phyloP scores from a whole-genome alignment of 2,797 vertebrate species.

The Dryobates pubescens region DNA sequence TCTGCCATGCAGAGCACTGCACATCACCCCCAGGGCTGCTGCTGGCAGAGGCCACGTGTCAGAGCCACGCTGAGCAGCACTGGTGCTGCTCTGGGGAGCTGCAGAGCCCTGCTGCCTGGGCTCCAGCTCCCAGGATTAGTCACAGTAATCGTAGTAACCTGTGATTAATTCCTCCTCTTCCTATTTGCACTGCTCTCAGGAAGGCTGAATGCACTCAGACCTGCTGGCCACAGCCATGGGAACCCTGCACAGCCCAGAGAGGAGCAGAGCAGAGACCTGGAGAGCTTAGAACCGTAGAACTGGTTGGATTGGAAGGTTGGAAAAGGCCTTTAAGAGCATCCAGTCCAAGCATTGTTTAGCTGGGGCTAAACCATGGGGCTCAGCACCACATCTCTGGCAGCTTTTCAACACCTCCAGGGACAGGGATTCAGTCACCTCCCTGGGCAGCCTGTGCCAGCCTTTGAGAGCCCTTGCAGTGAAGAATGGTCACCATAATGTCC shows the following conservation, averaged over 20 bases:
- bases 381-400: too few species aligned
- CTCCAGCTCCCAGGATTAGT: not conserved
- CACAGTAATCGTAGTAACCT: not conserved
- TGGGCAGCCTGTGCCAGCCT: too few species aligned
- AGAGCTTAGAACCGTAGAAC: not conserved
- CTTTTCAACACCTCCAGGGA: too few species aligned
- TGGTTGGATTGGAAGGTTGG: too few species aligned
- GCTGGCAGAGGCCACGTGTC: not conserved
- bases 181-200: not conserved
- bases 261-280: not conserved
- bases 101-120: not conserved
- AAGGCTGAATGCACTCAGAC: not conserved
- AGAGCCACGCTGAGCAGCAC: not conserved
- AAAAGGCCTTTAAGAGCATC: too few species aligned
- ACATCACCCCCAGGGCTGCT: rapidly evolving
- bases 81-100: not conserved
- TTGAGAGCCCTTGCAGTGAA: too few species aligned
- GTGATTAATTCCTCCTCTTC: not conserved
- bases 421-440: too few species aligned
- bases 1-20: not conserved
- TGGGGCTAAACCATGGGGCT: too few species aligned
- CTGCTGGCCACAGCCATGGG: not conserved
- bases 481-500: too few species aligned
- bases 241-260: not conserved
- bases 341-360: too few species aligned